Percentiles rank a stretch among this genome's conserved stretches.
phyloP scores from a whole-genome alignment of 2,797 vertebrate species.

The Liasis olivaceus region DNA sequence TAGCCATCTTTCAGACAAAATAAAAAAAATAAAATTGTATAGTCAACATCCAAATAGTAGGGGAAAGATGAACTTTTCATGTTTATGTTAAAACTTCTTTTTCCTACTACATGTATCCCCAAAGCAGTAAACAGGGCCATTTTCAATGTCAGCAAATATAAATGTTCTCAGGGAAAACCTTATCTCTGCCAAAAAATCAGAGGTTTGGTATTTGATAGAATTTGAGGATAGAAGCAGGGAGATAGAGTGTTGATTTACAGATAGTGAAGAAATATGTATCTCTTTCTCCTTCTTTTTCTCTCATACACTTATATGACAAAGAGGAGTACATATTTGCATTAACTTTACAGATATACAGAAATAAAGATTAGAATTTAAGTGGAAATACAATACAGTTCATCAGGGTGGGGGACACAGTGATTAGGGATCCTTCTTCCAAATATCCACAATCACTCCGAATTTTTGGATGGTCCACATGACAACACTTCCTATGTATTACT shows the following conservation, averaged over 20 bases:
- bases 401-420: not conserved
- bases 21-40: not conserved
- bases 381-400: not conserved
- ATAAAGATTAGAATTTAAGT: not conserved
- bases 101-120: not conserved
- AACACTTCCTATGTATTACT: too few species aligned
- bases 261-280: not conserved
- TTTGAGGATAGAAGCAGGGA: not conserved
- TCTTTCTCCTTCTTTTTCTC: not conserved
- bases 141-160: not conserved
- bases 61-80: not conserved
- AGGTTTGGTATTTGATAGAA: not conserved
- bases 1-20: not conserved
- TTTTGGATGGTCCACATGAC: too few species aligned
- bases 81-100: not conserved
- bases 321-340: not conserved
- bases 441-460: too few species aligned
- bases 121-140: not conserved
- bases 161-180: not conserved
- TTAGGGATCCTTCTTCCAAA: not conserved
- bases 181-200: not conserved
- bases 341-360: not conserved
- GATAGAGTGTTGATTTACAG: not conserved
- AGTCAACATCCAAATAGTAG: not conserved
- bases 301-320: not conserved